Percentiles rank a stretch among this genome's conserved stretches.
phyloP scores from a whole-genome alignment of 2,888 invertebrate species.

The Netelia fuscicornis region DNA sequence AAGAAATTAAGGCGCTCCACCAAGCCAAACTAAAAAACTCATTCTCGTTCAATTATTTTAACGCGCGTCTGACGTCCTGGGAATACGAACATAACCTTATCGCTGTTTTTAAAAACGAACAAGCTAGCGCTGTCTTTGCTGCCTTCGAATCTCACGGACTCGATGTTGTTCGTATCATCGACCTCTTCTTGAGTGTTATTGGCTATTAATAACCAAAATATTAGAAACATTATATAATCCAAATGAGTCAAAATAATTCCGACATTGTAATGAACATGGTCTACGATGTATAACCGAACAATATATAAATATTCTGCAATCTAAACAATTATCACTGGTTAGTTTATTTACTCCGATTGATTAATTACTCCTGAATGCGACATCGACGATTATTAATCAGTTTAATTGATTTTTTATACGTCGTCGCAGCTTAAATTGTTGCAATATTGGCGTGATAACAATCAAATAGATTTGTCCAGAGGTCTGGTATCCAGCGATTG shows the following conservation, averaged over 20 bases:
- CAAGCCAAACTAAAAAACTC: conserved; percentile 68
- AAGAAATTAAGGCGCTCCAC: conserved; percentile 67
- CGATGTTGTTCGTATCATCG: conserved; percentile 65
- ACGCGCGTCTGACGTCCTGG: conserved; percentile 52
- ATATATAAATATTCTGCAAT: too few relatives aligned
- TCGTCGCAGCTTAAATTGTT: too few relatives aligned
- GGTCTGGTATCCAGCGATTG: too few relatives aligned
- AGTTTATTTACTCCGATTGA: too few relatives aligned
- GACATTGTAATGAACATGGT: too few relatives aligned
- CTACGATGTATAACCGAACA: too few relatives aligned
- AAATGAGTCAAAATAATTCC: too few relatives aligned
- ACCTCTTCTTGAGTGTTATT: conserved; percentile 65
- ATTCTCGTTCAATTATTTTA: conserved; percentile 50
- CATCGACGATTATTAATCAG: too few relatives aligned
- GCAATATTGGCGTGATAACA: background rate
- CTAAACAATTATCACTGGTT: too few relatives aligned
- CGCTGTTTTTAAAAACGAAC: conserved; percentile 62
- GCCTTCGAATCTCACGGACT: conserved; percentile 72
- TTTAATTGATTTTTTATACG: too few relatives aligned
- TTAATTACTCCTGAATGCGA: too few relatives aligned
- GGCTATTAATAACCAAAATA: conserved; percentile 69
- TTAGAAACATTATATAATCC: background rate
- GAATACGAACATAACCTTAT: conserved; percentile 57
- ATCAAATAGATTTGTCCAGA: too few relatives aligned
- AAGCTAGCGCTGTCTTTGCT: conserved; percentile 45